Base-by-base conservation (phyloP, 2,888 invertebrate genomes). In the Latheticus oryzae region DNA sequence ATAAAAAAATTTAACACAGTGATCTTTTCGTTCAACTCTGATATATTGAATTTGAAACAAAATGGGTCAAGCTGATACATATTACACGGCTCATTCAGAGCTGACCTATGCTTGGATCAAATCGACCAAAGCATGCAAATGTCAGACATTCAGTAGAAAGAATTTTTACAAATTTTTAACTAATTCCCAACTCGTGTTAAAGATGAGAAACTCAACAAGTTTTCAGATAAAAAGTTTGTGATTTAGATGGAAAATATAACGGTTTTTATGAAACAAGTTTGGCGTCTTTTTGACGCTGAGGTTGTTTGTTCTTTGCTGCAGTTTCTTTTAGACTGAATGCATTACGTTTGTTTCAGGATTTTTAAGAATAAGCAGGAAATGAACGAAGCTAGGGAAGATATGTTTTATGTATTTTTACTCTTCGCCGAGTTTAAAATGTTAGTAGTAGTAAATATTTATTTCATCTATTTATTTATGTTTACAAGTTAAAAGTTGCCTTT, bases 11-110 rank as follows among this genome's bases (percentile, higher is more conserved):
- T 8, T 1, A 28, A 28, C 17, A 15, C 28, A 16, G 17, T 40
- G 40, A 40, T 40, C 23, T 40, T 40, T 40, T 19, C 9, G 1
- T 40, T 42, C 35, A 24, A 28, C 45, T 45, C 32, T 45, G 45
- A 45, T 45, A 19, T 45, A 45, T 45, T 19, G 40, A 15, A 42
- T 12, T 21, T 24, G 15, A 16, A 9, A 2, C 26, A 11, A 19
- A 38, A 23, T 38, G 45, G 45, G 45, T 45, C 45, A 19, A 45
- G 30, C 30, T 26, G 24, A 13, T 42, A 42, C 11, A 13, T 9
- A 42, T 42, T 13, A 16, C 9, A 17, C 7, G 15, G 15, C 45
- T 17, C 7, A 42, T 15, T 30, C 9, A n/a, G n/a, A n/a, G 23
- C 35, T 38, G 38, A 38, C 38, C 38, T 38, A 21, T 19, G 38